These are phyloP conservation scores for Bradypodion pumilum DNA, from an alignment of 2,797 vertebrate species.

Conservation along the genomic window DNA sequence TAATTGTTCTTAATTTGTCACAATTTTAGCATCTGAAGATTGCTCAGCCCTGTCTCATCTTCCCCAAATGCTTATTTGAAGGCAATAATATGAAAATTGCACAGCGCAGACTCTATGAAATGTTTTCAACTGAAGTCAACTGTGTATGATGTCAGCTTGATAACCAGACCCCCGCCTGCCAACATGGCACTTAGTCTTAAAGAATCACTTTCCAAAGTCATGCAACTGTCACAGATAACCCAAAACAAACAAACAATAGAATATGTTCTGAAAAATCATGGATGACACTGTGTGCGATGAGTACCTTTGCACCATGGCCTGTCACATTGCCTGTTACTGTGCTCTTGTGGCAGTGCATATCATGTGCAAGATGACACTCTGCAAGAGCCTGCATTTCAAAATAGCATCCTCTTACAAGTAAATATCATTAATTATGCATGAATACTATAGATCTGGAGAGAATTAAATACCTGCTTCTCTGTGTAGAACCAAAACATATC, in stretches of 20 bases:
- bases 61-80: background rate
- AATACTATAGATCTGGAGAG: background rate
- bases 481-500: conserved; percentile 27
- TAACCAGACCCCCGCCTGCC: background rate
- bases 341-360: background rate
- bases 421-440: background rate
- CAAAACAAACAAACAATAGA: conserved; percentile 44
- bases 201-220: conserved; percentile 30
- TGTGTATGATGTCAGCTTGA: background rate
- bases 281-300: background rate
- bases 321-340: background rate
- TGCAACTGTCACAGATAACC: conserved; percentile 39
- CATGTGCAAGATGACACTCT: background rate
- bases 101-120: background rate
- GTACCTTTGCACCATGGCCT: background rate
- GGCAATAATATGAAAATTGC: conserved; percentile 1
- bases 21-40: background rate
- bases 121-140: background rate
- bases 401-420: background rate
- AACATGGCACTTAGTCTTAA: conserved; percentile 23
- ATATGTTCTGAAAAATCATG: conserved; percentile 1
- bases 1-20: conserved; percentile 4
- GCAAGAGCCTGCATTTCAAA: background rate
- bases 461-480: conserved; percentile 23
- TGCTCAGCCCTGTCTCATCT: background rate